A percentile compares a stretch with the other conserved stretches of the same genome.
These are phyloP conservation scores for Eueremaeus valkanovi DNA, from an alignment of 2,888 invertebrate genomes.

Conservation along the genomic window DNA sequence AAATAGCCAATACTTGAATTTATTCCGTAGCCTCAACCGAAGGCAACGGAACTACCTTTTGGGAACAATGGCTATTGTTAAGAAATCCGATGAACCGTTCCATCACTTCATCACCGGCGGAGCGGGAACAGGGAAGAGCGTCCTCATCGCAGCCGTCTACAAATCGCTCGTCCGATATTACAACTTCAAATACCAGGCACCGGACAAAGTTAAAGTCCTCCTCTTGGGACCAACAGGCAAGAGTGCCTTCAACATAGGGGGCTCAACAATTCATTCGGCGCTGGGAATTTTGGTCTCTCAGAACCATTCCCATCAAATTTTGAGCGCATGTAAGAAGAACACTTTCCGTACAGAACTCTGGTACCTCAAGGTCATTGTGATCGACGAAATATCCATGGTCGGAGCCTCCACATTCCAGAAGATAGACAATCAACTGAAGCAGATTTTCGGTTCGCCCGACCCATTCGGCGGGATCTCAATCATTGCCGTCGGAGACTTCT, in stretches of 20 bases:
- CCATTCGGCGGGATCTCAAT: conserved; percentile 51
- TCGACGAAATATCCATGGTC: conserved; percentile 45
- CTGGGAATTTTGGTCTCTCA: conserved; percentile 43
- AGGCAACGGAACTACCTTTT: background rate
- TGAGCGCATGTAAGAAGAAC: background rate
- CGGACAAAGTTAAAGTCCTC: conserved; percentile 33
- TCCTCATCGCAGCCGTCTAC: conserved; percentile 44
- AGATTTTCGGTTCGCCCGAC: conserved; percentile 48
- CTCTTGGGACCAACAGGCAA: conserved; percentile 47
- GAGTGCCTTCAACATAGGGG: conserved; percentile 49
- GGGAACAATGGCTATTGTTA: background rate
- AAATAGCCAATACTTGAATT: too few species aligned
- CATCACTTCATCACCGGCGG: conserved; percentile 45
- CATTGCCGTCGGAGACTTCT: conserved; percentile 50
- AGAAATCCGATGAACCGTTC: background rate
- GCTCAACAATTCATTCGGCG: conserved; percentile 48
- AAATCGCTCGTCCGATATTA: conserved; percentile 36
- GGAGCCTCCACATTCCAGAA: conserved; percentile 47
- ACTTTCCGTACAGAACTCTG: conserved; percentile 42
- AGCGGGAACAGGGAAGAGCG: conserved; percentile 47
- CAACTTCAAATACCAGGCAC: background rate
- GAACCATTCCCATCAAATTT: background rate
- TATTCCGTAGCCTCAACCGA: background rate
- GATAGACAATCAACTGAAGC: conserved; percentile 49
- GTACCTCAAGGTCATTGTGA: conserved; percentile 47